Conservation (phyloP, 2,888 invertebrate species). For the Fabriciana adippe region DNA sequence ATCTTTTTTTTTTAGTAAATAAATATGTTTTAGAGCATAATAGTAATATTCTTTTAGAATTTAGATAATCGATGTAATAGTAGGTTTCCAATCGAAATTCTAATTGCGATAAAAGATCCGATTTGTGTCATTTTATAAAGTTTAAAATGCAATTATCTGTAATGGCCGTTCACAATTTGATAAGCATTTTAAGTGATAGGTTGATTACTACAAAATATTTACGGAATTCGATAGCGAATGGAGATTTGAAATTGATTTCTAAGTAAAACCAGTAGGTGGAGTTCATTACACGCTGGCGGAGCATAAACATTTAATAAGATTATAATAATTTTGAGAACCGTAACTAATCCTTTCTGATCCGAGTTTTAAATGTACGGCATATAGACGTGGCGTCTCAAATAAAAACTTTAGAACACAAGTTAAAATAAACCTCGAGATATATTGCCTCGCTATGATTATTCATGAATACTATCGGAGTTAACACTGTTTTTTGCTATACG, state of each 20-base stretch:
- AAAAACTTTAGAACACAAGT: constrained; percentile 1
- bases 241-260: constrained; percentile 31
- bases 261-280: constrained; percentile 20
- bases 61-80: constrained; percentile 10
- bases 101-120: constrained; percentile 44
- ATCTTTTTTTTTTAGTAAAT: constrained; percentile 1
- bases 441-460: constrained; percentile 15
- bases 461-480: constrained; percentile 21
- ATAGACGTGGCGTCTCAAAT: constrained; percentile 2
- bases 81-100: constrained; percentile 10
- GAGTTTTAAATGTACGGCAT: constrained; percentile 24
- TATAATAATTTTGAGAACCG: constrained; percentile 29
- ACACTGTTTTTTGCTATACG: constrained; percentile 30
- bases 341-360: constrained; percentile 36
- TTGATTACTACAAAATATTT: constrained; percentile 73
- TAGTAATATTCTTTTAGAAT: constrained; percentile 2
- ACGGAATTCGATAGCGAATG: constrained; percentile 52
- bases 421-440: not conserved
- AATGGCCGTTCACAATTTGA: constrained; percentile 57
- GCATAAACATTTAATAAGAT: constrained; percentile 38
- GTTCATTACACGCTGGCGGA: constrained; percentile 26
- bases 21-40: constrained; percentile 1
- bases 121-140: constrained; percentile 63
- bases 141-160: constrained; percentile 62
- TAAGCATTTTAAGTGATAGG: constrained; percentile 56